phyloP scores from a whole-genome alignment of 2,888 invertebrate species.

The Drosophila formosana region DNA sequence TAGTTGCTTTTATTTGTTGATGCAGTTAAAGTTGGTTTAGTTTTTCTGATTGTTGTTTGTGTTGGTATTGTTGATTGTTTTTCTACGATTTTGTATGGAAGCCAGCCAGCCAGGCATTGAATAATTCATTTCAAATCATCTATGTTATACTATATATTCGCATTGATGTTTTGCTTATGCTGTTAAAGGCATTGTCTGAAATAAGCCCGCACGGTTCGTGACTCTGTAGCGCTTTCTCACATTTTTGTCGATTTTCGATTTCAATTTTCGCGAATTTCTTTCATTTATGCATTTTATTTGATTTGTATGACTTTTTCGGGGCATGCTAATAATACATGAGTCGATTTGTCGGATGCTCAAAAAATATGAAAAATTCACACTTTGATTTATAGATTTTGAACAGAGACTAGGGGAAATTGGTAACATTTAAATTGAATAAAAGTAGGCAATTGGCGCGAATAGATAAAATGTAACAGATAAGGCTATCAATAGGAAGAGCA shows the following conservation, averaged over 20 bases:
- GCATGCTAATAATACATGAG: slow-evolving; percentile 17
- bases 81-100: slow-evolving; percentile 23
- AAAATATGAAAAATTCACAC: slow-evolving; percentile 29
- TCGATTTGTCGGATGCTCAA: slow-evolving; percentile 26
- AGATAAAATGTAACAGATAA: not conserved
- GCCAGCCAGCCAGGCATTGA: slow-evolving; percentile 44
- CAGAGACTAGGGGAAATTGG: not conserved
- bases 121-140: slow-evolving; percentile 54
- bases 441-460: not conserved
- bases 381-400: slow-evolving; percentile 2
- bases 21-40: slow-evolving; percentile 9
- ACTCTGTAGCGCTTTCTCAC: slow-evolving; percentile 19
- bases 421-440: not conserved
- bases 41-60: slow-evolving; percentile 7
- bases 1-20: slow-evolving; percentile 30
- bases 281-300: slow-evolving; percentile 44
- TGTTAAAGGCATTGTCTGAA: slow-evolving; percentile 35
- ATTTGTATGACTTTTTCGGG: slow-evolving; percentile 29
- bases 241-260: slow-evolving; percentile 4
- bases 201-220: slow-evolving; percentile 39
- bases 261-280: slow-evolving; percentile 20
- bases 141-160: slow-evolving; percentile 42
- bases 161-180: slow-evolving; percentile 55
- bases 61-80: slow-evolving; percentile 48
- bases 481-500: not conserved